Conservation (phyloP, 2,888 invertebrate species). For the Diplazon laetatorius region DNA sequence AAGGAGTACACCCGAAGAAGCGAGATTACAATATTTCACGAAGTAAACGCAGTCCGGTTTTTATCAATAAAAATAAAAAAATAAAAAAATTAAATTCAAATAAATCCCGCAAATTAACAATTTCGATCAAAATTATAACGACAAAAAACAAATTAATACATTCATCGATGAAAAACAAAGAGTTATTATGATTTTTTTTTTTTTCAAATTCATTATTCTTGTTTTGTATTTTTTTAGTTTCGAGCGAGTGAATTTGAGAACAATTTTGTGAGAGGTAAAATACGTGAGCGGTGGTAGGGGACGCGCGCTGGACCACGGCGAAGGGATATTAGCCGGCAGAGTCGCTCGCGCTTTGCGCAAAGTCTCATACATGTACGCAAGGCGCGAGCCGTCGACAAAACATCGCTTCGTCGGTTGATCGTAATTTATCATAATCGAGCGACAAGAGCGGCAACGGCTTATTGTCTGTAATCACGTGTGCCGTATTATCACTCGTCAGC, state of each 20-base stretch:
- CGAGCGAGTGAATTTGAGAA: not conserved
- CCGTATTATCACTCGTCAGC: slow-evolving; percentile 24
- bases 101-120: too few relatives aligned
- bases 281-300: too few relatives aligned
- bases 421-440: slow-evolving; percentile 9
- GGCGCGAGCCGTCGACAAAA: slow-evolving; percentile 58
- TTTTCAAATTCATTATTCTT: too few relatives aligned
- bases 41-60: not conserved
- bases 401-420: slow-evolving; percentile 6
- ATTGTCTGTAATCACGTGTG: too few relatives aligned
- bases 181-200: too few relatives aligned
- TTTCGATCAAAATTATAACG: slow-evolving; percentile 23
- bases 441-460: slow-evolving; percentile 22
- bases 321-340: slow-evolving; percentile 34
- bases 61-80: not conserved
- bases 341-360: slow-evolving; percentile 66
- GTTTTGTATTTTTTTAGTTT: not conserved
- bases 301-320: too few relatives aligned
- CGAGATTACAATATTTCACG: slow-evolving; percentile 47
- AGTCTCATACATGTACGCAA: slow-evolving; percentile 71
- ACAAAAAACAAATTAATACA: slow-evolving; percentile 6
- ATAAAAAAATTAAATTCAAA: too few relatives aligned
- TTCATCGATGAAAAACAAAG: not conserved
- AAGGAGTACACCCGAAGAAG: slow-evolving; percentile 32
- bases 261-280: too few relatives aligned